Evolutionary conservation across 2,888 invertebrate species (phyloP).

Genomic region (Monochamus alternatus): DNA sequence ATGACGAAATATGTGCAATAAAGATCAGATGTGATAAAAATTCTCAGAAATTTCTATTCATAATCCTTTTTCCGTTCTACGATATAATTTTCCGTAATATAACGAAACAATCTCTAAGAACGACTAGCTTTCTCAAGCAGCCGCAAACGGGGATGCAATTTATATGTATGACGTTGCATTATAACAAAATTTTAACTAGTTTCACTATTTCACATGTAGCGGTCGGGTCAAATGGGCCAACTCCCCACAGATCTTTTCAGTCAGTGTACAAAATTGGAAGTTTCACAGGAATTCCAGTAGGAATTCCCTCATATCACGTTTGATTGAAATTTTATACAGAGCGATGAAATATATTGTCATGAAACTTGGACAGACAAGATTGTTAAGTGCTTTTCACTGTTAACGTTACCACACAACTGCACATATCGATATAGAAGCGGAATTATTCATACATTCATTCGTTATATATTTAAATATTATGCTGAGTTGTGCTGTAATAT

Average conservation of each 20-base stretch:
- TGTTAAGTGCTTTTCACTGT: not conserved
- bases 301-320: constrained; percentile 3
- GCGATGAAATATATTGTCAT: not conserved
- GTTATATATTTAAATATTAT: no score
- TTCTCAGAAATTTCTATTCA: no score
- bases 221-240: constrained; percentile 5
- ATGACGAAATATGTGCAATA: no score
- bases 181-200: not conserved
- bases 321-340: constrained; percentile 23
- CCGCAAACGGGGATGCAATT: not conserved
- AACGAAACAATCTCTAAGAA: no score
- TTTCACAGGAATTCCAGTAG: constrained; percentile 15
- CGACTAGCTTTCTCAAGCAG: not conserved
- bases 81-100: no score
- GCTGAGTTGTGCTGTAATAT: no score
- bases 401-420: no score
- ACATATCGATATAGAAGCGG: no score
- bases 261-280: constrained; percentile 22
- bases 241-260: not conserved
- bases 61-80: no score
- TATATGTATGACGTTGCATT: not conserved
- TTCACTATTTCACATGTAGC: not conserved
- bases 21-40: no score
- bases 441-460: no score
- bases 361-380: not conserved